These are phyloP conservation scores for Sarcophaga carnaria DNA, from an alignment of 2,888 invertebrate species.

Conservation along the genomic window DNA sequence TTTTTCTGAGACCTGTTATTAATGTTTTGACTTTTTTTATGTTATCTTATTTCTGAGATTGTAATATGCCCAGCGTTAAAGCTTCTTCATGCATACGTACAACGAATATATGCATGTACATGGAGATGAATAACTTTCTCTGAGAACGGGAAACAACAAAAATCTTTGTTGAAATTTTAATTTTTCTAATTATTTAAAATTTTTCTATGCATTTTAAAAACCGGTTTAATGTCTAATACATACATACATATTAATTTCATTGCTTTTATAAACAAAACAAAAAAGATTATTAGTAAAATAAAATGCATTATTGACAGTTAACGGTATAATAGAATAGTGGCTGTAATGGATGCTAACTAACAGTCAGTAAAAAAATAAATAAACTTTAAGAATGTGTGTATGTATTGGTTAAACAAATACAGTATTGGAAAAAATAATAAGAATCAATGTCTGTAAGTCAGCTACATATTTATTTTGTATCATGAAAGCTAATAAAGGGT, in stretches of 20 bases:
- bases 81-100: background rate
- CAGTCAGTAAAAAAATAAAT: too few species aligned
- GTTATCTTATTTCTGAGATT: background rate
- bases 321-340: too few species aligned
- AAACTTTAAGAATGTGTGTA: too few species aligned
- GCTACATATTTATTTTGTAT: too few species aligned
- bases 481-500: too few species aligned
- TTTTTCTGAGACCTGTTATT: background rate
- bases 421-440: too few species aligned
- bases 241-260: background rate
- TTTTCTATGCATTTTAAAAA: background rate
- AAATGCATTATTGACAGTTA: too few species aligned
- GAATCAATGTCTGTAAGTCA: too few species aligned
- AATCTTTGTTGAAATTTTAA: slow-evolving; percentile 44
- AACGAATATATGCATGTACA: background rate
- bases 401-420: too few species aligned
- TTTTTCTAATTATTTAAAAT: background rate
- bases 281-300: too few species aligned
- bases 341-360: too few species aligned
- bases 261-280: slow-evolving; percentile 3
- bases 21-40: background rate
- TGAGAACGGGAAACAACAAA: slow-evolving; percentile 23
- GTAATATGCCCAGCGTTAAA: background rate
- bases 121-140: slow-evolving; percentile 17
- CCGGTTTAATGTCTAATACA: slow-evolving; percentile 24